Percentiles rank a stretch among this genome's conserved stretches.
phyloP scores from a whole-genome alignment of 2,113 vertebrate genomes.

The Anser brachyrhynchus region DNA sequence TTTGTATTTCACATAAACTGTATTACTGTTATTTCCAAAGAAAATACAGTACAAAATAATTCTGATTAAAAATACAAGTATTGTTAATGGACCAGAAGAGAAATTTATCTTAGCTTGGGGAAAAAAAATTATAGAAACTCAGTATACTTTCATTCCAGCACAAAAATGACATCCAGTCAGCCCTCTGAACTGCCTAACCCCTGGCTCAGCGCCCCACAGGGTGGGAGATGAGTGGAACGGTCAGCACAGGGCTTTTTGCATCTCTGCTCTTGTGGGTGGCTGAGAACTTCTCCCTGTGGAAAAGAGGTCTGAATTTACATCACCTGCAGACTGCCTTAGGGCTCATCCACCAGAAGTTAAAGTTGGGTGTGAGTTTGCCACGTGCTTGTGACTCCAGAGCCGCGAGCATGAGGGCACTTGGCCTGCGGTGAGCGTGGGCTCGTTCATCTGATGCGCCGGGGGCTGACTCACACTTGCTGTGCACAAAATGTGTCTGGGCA shows the following conservation, averaged over 20 bases:
- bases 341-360: not conserved
- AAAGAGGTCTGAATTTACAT: not conserved
- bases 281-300: not conserved
- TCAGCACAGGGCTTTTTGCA: not conserved
- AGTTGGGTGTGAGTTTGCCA: not conserved
- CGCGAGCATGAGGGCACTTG: rapidly evolving
- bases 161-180: not conserved
- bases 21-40: conserved; percentile 68
- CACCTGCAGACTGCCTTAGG: not conserved
- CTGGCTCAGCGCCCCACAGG: not conserved
- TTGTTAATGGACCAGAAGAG: conserved; percentile 64
- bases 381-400: rapidly evolving
- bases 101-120: conserved; percentile 65
- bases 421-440: not conserved
- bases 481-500: not conserved
- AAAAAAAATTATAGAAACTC: not conserved
- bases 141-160: not conserved
- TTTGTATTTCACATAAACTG: conserved; percentile 73
- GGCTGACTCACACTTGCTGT: not conserved
- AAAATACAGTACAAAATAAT: conserved; percentile 74
- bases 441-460: not conserved
- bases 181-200: not conserved
- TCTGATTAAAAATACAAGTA: conserved; percentile 67
- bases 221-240: not conserved
- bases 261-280: not conserved